Evolutionary conservation across 2,113 vertebrate species (phyloP).

Genomic region (Rhinoptilus africanus): DNA sequence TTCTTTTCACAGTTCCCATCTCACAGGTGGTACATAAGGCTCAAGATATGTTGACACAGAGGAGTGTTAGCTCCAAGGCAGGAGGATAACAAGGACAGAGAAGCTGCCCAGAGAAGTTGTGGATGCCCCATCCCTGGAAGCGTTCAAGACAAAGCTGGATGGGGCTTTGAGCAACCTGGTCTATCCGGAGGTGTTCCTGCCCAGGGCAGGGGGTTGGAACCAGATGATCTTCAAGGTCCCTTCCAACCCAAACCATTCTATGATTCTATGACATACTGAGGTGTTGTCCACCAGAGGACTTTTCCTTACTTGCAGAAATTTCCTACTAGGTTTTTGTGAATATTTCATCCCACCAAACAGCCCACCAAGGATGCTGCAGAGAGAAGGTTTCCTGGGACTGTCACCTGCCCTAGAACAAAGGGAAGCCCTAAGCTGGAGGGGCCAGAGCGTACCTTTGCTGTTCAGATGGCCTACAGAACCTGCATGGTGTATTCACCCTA

Average conservation of each 20-base stretch:
- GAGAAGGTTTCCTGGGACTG: neutral
- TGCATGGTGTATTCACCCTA: too few relatives aligned
- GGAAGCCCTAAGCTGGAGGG: accelerated
- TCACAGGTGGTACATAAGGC: accelerated
- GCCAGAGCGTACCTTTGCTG: neutral
- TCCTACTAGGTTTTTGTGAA: neutral
- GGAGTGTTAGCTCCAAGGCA: neutral
- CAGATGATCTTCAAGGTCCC: too few relatives aligned
- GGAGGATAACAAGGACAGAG: neutral
- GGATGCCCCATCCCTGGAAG: too few relatives aligned
- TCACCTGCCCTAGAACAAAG: neutral
- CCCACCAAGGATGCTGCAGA: neutral
- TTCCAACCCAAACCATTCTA: too few relatives aligned
- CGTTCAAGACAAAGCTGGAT: too few relatives aligned
- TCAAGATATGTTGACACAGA: neutral
- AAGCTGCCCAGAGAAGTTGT: too few relatives aligned
- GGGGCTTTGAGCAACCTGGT: too few relatives aligned
- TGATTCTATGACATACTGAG: neutral
- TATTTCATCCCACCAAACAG: neutral
- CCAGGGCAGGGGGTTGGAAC: too few relatives aligned
- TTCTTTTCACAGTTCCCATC: neutral
- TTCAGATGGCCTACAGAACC: too few relatives aligned
- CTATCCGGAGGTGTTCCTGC: too few relatives aligned
- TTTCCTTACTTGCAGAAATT: neutral
- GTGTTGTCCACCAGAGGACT: neutral